phyloP scores from a whole-genome alignment of 2,888 invertebrate genomes.

The Dioctria linearis region DNA sequence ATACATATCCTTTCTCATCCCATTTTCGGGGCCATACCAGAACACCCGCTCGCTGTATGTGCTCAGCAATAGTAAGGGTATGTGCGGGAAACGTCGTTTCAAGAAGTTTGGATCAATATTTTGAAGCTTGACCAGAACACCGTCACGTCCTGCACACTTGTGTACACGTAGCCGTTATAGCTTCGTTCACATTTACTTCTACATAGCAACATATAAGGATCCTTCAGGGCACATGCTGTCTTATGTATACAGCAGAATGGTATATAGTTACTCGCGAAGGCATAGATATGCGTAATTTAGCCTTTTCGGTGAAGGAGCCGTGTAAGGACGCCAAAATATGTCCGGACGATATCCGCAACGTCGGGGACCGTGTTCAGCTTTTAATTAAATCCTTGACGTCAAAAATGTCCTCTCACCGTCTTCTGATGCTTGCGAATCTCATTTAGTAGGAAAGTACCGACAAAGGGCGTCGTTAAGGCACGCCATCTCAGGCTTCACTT shows the following conservation, averaged over 20 bases:
- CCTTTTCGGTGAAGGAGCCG: constrained; percentile 57
- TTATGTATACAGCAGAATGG: constrained; percentile 50
- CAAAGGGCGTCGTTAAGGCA: constrained; percentile 37
- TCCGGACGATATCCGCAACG: constrained; percentile 55
- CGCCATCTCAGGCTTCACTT: constrained; percentile 14
- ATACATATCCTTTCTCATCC: constrained; percentile 52
- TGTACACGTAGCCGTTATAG: constrained; percentile 55
- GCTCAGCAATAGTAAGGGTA: constrained; percentile 31
- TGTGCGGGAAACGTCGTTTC: constrained; percentile 56
- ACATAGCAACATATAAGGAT: constrained; percentile 43
- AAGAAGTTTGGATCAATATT: constrained; percentile 60
- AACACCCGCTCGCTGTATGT: constrained; percentile 25
- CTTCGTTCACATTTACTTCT: constrained; percentile 17
- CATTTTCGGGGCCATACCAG: constrained; percentile 7
- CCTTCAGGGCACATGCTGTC: constrained; percentile 52
- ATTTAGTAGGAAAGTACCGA: constrained; percentile 53
- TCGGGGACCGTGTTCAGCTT: constrained; percentile 57
- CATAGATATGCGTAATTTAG: constrained; percentile 59
- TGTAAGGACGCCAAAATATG: constrained; percentile 58
- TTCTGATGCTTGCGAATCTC: constrained; percentile 57
- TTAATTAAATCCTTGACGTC: constrained; percentile 59
- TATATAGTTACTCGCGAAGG: constrained; percentile 55
- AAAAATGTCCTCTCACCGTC: constrained; percentile 55
- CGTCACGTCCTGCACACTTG: constrained; percentile 60
- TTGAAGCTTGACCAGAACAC: constrained; percentile 60